Conservation (phyloP, 2,113 vertebrate species). For the Crotalus helleri region DNA sequence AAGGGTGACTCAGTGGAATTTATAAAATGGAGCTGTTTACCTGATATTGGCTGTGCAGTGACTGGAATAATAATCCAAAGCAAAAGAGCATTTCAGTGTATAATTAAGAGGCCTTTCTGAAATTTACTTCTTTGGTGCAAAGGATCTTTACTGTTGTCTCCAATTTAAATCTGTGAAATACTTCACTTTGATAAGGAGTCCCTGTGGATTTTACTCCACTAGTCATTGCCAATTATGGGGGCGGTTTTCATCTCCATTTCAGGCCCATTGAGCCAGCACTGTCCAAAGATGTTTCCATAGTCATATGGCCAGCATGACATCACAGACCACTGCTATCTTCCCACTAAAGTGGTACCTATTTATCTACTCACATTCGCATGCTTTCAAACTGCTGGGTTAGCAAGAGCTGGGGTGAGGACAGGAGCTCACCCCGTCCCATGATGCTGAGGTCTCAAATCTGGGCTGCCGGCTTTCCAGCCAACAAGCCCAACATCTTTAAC, state of each 20-base stretch:
- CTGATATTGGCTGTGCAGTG: constrained; percentile 25
- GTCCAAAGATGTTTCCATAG: background rate
- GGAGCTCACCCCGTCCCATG: background rate
- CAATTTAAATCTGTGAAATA: constrained; percentile 38
- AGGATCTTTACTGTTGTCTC: background rate
- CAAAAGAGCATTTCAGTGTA: constrained; percentile 42
- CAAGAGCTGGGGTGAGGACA: background rate
- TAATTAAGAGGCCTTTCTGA: constrained; percentile 49
- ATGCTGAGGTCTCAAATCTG: background rate
- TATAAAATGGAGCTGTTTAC: constrained; percentile 26
- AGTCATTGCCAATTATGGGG: background rate
- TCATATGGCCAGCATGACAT: background rate
- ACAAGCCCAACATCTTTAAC: background rate
- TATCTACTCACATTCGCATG: background rate
- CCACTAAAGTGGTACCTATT: background rate
- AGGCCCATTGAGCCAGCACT: background rate
- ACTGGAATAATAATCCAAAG: constrained; percentile 52
- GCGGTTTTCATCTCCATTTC: background rate
- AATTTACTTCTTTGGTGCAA: constrained; percentile 18
- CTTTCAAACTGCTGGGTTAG: background rate
- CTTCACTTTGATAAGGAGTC: background rate
- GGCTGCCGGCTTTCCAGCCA: background rate
- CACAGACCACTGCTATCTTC: background rate
- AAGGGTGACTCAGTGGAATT: constrained; percentile 26
- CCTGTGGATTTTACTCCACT: background rate